Evolutionary conservation across 2,797 vertebrate genomes (phyloP), one percentile per base, ranked within the genome.

Genomic region (Hoplostethus mediterraneus): DNA sequence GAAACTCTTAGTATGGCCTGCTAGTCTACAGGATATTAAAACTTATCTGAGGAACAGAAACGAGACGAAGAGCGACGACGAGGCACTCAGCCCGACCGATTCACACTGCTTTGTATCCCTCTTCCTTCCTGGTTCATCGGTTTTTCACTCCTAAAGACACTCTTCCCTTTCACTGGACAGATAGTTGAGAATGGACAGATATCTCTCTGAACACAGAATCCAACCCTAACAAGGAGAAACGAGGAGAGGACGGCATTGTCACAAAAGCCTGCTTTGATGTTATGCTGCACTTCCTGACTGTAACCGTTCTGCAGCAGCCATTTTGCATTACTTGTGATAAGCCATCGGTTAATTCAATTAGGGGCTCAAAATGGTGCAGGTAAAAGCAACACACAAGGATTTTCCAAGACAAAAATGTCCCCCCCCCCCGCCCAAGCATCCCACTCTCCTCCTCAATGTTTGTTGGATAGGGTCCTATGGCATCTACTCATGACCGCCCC

Each of bases 1-100:
- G 80, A 91, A 92, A 86, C 67, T 86, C 59, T 86, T 72, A 84
- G 74, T 82, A 80, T 83, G 81, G 90, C 72, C 82, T 71, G 84
- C 79, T 75, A 70, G 68, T 90, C 71, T 70, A 88, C 79, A 81
- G 55, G 80, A 87, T 88, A 87, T 79, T 89, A 69, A 76, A 79
- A 83, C 83, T 73, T 47, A 84, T 71, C 44, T 57, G 80, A 87
- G 82, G 79, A 78, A 63, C 73, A 65, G 63, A 89, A 78, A 75
- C 16, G 36, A 74, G 62, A 80, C 42, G 12, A 70, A 59, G 70
- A 80, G 74, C 56, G 33, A 75, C 45, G 49, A 71, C 17, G 69
- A 77, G 84, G 74, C 74, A 36, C 67, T 83, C 77, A 12, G 61
- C 67, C 57, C 21, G 31, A 59, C 65, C 28, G 48, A 58, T 54